Evolutionary conservation across 2,113 vertebrate species (phyloP).

Genomic region (Percopsis transmontana): DNA sequence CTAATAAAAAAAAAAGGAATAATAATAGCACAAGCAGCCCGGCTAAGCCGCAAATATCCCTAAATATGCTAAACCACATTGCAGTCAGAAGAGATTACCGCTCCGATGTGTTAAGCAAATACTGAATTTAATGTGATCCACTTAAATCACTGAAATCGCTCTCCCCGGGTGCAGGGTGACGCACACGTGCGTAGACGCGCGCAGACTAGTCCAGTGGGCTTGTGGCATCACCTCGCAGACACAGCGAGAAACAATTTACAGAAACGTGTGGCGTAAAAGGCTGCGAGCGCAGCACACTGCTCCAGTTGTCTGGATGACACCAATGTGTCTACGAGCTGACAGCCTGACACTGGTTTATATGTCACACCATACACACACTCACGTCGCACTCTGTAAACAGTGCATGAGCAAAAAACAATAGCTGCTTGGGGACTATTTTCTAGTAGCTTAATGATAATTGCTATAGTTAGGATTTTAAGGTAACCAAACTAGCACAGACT

Average conservation of each 20-base stretch:
- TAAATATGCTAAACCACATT: conserved; percentile 70
- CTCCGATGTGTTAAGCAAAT: conserved; percentile 59
- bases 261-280: conserved; percentile 49
- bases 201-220: conserved; percentile 14
- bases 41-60: conserved; percentile 52
- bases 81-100: conserved; percentile 61
- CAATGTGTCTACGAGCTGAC: conserved; percentile 65
- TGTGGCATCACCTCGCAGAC: conserved; percentile 54
- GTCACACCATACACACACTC: conserved; percentile 50
- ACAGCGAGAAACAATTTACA: conserved; percentile 63
- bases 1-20: conserved; percentile 60
- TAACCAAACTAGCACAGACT: conserved; percentile 11
- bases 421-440: conserved; percentile 26
- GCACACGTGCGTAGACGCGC: conserved; percentile 4
- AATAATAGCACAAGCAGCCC: conserved; percentile 42
- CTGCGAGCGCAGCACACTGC: conserved; percentile 49
- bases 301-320: conserved; percentile 61
- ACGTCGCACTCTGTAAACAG: conserved; percentile 21
- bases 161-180: conserved; percentile 43
- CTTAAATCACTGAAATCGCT: conserved; percentile 53
- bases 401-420: conserved; percentile 50
- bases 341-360: conserved; percentile 63
- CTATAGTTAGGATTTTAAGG: conserved; percentile 10
- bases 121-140: conserved; percentile 61
- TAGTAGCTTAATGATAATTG: conserved; percentile 15